A percentile compares a stretch with the other conserved stretches of the same genome.
Conservation (phyloP, 2,797 vertebrate species). For the Ciconia nigra region DNA sequence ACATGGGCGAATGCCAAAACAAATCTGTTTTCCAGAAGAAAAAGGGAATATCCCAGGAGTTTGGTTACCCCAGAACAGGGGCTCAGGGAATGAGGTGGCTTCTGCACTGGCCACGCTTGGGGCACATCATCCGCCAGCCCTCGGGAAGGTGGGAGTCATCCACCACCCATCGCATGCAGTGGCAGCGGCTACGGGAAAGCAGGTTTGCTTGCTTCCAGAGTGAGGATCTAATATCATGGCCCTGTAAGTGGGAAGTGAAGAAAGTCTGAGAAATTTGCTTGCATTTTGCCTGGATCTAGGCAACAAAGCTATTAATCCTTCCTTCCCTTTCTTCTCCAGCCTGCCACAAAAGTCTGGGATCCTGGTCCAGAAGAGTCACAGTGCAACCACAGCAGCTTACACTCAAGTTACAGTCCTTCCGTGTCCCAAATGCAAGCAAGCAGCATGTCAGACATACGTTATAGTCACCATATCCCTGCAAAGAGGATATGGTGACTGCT, state of each 20-base stretch:
- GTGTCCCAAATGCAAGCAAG: fast-evolving
- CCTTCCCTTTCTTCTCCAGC: not conserved
- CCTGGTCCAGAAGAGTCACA: not conserved
- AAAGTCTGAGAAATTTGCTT: not conserved
- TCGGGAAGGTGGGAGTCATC: not conserved
- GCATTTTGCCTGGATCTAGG: not conserved
- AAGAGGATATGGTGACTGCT: too few species aligned
- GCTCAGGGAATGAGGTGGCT: not conserved
- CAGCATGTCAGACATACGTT: fast-evolving
- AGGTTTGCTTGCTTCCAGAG: not conserved
- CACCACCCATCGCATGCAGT: fast-evolving
- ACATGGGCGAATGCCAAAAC: not conserved
- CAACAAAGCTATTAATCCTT: not conserved
- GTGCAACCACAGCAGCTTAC: not conserved
- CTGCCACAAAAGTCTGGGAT: not conserved
- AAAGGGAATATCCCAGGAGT: not conserved
- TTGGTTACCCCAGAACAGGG: not conserved
- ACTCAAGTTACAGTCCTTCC: not conserved
- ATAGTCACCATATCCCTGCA: not conserved
- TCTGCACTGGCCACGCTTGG: not conserved
- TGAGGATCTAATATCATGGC: not conserved
- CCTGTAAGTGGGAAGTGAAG: not conserved
- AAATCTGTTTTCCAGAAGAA: conserved; percentile 10
- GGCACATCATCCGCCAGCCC: not conserved
- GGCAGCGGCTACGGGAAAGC: not conserved